phyloP scores from a whole-genome alignment of 2,888 invertebrate species.

The Protula sp. region DNA sequence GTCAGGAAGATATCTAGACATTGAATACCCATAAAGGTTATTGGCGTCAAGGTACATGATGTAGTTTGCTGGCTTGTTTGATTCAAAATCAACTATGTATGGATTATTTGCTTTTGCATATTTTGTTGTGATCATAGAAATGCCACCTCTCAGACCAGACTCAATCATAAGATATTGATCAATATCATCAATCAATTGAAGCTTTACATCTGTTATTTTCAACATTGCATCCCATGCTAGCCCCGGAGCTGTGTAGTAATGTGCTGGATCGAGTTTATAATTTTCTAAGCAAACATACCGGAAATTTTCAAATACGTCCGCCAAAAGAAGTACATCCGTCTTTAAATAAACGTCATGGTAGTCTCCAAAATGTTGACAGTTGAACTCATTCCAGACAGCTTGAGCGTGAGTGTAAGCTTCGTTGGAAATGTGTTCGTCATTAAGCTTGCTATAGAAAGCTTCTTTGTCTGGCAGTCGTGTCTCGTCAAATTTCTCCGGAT shows the following conservation, averaged over 20 bases:
- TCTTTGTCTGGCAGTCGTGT: not conserved
- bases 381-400: conserved; percentile 1
- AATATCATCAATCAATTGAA: conserved; percentile 28
- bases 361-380: not conserved
- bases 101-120: conserved; percentile 1
- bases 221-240: conserved; percentile 33
- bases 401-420: conserved; percentile 6
- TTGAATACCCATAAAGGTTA: conserved; percentile 1
- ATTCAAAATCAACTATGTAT: not conserved
- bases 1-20: not conserved
- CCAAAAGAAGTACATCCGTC: conserved; percentile 4
- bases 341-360: conserved; percentile 9
- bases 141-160: conserved; percentile 8
- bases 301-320: conserved; percentile 8
- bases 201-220: conserved; percentile 25
- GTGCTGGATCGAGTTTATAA: conserved; percentile 28
- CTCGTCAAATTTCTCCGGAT: not conserved
- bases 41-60: not conserved
- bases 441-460: conserved; percentile 3
- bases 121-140: not conserved
- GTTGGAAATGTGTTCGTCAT: not conserved
- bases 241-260: conserved; percentile 32
- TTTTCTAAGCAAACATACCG: conserved; percentile 23
- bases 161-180: conserved; percentile 25
- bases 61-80: not conserved